These are phyloP conservation scores for Heliconius hermathena DNA, from an alignment of 1,140 invertebrate species.

Conservation along the genomic window DNA sequence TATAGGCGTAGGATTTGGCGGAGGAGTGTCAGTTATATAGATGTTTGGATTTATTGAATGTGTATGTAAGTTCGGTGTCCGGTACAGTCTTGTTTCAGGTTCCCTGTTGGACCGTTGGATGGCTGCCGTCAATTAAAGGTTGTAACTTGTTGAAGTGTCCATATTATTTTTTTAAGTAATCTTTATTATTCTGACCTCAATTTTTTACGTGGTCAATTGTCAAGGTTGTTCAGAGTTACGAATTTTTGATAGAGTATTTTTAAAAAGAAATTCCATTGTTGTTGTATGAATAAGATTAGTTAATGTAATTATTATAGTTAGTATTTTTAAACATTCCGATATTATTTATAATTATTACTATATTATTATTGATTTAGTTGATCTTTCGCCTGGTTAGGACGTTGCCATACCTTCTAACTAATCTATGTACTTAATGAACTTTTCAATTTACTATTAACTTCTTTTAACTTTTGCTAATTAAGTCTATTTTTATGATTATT, in stretches of 20 bases:
- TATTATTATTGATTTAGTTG: conserved; percentile 33
- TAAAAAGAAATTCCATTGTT: conserved; percentile 64
- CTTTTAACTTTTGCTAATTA: conserved; percentile 36
- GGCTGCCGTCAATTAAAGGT: conserved; percentile 75
- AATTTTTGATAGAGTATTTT: conserved; percentile 79
- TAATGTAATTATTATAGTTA: conserved; percentile 43
- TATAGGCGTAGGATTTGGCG: conserved; percentile 35
- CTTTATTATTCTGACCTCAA: conserved; percentile 60
- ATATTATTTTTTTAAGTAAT: conserved; percentile 76
- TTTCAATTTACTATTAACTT: conserved; percentile 3
- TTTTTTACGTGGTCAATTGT: conserved; percentile 46
- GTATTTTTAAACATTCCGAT: conserved; percentile 64
- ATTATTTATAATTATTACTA: conserved; percentile 51
- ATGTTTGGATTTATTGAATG: conserved; percentile 56
- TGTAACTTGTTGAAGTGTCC: conserved; percentile 71
- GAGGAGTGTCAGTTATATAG: conserved; percentile 46
- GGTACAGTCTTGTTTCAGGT: conserved; percentile 51
- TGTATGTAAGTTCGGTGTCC: conserved; percentile 56
- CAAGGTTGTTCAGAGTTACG: conserved; percentile 68
- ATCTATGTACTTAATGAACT: conserved; percentile 69
- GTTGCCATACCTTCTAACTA: conserved; percentile 68
- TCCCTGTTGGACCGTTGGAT: conserved; percentile 57
- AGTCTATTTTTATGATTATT: conserved; percentile 47
- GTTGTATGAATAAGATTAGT: conserved; percentile 55
- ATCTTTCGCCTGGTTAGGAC: conserved; percentile 40